These are phyloP conservation scores for Rhyacophila brunnea DNA, from an alignment of 1,140 invertebrate genomes.

Conservation along the genomic window DNA sequence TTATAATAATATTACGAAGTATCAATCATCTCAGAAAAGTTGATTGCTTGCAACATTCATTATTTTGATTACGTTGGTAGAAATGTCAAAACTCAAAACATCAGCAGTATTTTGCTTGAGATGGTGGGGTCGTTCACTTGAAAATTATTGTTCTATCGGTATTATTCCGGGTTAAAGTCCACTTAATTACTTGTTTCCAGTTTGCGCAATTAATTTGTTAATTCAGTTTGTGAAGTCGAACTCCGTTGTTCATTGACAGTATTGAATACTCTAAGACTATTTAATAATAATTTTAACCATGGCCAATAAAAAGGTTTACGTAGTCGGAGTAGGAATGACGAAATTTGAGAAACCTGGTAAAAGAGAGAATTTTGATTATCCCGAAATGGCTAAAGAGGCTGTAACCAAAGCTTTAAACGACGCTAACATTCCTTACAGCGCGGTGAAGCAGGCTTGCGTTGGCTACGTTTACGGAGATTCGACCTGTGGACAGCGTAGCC, in stretches of 20 bases:
- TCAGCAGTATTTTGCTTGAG: too few relatives aligned
- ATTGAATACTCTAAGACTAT: too few relatives aligned
- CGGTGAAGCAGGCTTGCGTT: conserved; percentile 85
- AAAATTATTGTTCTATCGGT: too few relatives aligned
- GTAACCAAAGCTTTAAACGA: conserved; percentile 87
- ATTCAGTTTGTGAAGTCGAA: not conserved
- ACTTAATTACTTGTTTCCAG: conserved; percentile 6
- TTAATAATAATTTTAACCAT: not conserved
- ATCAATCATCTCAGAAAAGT: too few relatives aligned
- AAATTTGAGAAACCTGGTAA: conserved; percentile 82
- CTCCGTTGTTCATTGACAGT: too few relatives aligned
- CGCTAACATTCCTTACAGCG: conserved; percentile 75
- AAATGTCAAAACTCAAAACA: not conserved
- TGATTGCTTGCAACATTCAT: too few relatives aligned
- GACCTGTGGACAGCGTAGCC: conserved; percentile 89
- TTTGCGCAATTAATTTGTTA: conserved; percentile 13
- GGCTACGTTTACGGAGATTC: conserved; percentile 98
- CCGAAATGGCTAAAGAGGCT: conserved; percentile 91
- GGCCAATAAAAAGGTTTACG: conserved; percentile 66
- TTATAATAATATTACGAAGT: too few relatives aligned
- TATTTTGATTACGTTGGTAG: not conserved
- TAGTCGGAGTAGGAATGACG: conserved; percentile 97
- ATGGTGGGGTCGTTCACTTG: too few relatives aligned
- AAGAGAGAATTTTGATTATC: conserved; percentile 83
- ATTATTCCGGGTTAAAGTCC: conserved; percentile 13